A percentile compares a stretch with the other conserved stretches of the same genome.
These are phyloP conservation scores for Colaptes auratus DNA, from an alignment of 2,113 vertebrate species.

Conservation along the genomic window DNA sequence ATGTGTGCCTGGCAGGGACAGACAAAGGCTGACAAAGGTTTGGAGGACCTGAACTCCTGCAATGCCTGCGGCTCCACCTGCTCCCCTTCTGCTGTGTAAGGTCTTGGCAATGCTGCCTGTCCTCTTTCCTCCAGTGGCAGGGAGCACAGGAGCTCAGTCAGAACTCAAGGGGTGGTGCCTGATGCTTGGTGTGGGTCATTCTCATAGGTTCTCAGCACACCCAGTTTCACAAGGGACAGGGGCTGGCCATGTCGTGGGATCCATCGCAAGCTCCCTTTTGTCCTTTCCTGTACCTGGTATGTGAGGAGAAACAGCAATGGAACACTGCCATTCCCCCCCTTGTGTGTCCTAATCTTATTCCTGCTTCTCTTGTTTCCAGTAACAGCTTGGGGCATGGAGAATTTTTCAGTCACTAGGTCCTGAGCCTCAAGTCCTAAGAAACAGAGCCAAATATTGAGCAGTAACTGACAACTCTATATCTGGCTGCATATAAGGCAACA, in stretches of 20 bases:
- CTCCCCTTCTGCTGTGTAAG: background rate
- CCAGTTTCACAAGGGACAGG: background rate
- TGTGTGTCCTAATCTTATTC: background rate
- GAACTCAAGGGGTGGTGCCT: background rate
- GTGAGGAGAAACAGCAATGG: background rate
- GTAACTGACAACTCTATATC: background rate
- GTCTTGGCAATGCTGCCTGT: background rate
- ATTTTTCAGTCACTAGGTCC: background rate
- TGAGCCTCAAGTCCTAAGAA: background rate
- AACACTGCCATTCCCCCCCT: background rate
- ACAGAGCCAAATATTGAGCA: background rate
- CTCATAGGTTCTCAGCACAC: background rate
- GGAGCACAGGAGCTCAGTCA: fast-evolving
- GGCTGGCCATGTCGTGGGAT: background rate
- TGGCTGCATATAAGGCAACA: background rate
- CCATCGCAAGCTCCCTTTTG: background rate
- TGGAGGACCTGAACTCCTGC: background rate
- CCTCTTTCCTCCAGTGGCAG: background rate
- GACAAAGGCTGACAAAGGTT: background rate
- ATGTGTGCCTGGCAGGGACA: background rate
- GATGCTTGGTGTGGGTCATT: background rate
- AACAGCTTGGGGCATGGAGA: background rate
- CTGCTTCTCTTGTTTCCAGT: background rate
- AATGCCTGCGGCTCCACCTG: background rate
- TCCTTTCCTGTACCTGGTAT: background rate